Percentiles rank a stretch among this genome's conserved stretches.
Evolutionary conservation across 2,888 invertebrate genomes (phyloP).

Genomic region (Eupithecia insigniata): DNA sequence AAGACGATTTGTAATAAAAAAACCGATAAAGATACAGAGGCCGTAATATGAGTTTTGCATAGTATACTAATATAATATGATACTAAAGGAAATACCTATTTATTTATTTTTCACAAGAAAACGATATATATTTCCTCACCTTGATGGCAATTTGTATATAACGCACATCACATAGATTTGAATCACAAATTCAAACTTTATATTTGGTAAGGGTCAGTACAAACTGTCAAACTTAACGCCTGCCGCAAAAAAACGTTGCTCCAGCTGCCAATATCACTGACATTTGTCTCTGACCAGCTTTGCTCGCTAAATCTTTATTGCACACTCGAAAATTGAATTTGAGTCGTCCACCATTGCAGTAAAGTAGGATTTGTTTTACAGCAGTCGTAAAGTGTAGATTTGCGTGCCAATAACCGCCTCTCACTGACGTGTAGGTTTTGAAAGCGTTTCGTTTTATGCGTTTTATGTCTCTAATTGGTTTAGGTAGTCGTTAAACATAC

Average conservation of each 20-base stretch:
- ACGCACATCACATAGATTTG: not conserved
- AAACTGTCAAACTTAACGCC: constrained; percentile 49
- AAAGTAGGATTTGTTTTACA: constrained; percentile 37
- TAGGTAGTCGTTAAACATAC: not conserved
- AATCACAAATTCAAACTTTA: not conserved
- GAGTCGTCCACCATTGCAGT: constrained; percentile 42
- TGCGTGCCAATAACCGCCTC: constrained; percentile 62
- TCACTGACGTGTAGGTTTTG: constrained; percentile 65
- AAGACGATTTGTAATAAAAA: too few species aligned
- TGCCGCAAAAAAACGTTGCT: constrained; percentile 58
- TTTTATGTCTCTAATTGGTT: constrained; percentile 29
- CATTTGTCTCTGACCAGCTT: constrained; percentile 68
- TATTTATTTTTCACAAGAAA: too few species aligned
- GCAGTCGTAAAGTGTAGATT: constrained; percentile 40
- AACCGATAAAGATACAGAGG: too few species aligned
- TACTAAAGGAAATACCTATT: too few species aligned
- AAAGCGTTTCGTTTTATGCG: constrained; percentile 62
- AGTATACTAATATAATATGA: too few species aligned
- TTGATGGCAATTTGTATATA: too few species aligned
- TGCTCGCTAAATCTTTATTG: constrained; percentile 51
- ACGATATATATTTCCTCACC: too few species aligned
- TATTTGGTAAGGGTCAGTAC: not conserved
- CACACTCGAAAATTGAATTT: constrained; percentile 40
- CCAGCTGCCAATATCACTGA: constrained; percentile 73
- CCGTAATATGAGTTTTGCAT: too few species aligned